Evolutionary conservation across 1,140 invertebrate genomes (phyloP), one percentile per base, ranked within the genome.

Genomic region (Hycleus phaleratus): DNA sequence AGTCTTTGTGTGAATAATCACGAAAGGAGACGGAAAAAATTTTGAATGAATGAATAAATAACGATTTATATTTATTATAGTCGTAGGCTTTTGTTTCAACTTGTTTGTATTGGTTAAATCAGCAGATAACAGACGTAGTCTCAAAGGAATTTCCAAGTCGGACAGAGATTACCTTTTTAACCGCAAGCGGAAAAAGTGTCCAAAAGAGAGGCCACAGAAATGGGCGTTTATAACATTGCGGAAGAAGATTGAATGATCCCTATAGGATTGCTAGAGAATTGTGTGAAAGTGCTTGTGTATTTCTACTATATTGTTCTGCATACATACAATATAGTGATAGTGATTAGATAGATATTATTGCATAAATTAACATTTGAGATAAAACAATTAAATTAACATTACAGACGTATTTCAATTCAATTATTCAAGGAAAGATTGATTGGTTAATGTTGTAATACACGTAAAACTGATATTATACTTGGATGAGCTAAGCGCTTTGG

Each of bases 161-260:
- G 58, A 62, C 61, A 65, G 58, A 63, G 63, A 63, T 65, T 63
- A 65, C 63, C 63, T 63, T 65, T 65, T 65, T 62, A 65, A 65
- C 63, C 56, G 58, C 53, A 63, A 49, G 58, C 59, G 61, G 50
- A 63, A 59, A 61, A 63, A 55, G 56, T 63, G 63, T 58, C 63
- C 58, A 60, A 32, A 32, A 32, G 61, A 62, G 60, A 52, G 59
- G 60, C 53, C 56, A 47, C 54, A 49, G 58, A 50, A 54, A 38
- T 59, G 61, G 63, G 61, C 56, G 61, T 46, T 52, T 38, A 50
- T 18, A 18, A 32, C 7, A 32, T 32, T 32, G 32, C 4, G 32
- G 40, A 65, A 42, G 61, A 65, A 65, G 63, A 65, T 65, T 60
- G 63, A 65, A 53, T 46, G 61, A 26, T 65, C 63, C 60, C 63